Base-by-base conservation (phyloP, 2,797 vertebrate genomes). In the Manis pentadactyla region DNA sequence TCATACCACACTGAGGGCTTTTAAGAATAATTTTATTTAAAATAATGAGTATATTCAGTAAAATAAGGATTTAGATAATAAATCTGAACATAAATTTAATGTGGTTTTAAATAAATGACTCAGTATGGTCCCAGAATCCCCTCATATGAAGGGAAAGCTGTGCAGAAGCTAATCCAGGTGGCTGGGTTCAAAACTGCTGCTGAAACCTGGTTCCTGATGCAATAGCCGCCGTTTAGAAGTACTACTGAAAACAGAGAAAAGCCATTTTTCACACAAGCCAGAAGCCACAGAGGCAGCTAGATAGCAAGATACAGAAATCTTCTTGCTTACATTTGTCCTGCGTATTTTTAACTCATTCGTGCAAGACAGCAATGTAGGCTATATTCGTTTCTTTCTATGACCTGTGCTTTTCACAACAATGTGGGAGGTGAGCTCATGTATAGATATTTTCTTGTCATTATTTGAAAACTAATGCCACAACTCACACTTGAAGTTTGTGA, bases 21-120 rank as follows among this genome's bases (percentile, higher is more conserved):
- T 29, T 46, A 90, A 69, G 29, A 90, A 51, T 79, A 63, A 90
- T 63, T 93, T 74, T 55, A 71, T 53, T 89, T 53, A 51, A 90
- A 82, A 15, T 64, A 77, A 14, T 64, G 13, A 61, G 18, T 69
- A 86, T 57, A 37, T 4, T 81, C 74, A 55, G 57, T 77, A 42
- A 77, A 73, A 23, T 34, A 39, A 86, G 59, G 23, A 49, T 77
- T 74, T 37, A 69, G 68, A 27, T 12, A 42, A n/a, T 19, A 25
- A 87, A 34, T 69, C 34, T 68, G 78, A 61, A 17, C 13, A 31
- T 59, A 78, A 93, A 59, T 64, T 14, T 21, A 68, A 75, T 37
- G 1, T 90, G 18, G n/a, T 75, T 49, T 85, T 86, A 61, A 90
- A 55, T 8, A 82, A 82, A 77, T 7, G 75, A 13, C 13, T 77